Evolutionary conservation across 2,888 invertebrate species (phyloP).

Genomic region (Cosmia pyralina): DNA sequence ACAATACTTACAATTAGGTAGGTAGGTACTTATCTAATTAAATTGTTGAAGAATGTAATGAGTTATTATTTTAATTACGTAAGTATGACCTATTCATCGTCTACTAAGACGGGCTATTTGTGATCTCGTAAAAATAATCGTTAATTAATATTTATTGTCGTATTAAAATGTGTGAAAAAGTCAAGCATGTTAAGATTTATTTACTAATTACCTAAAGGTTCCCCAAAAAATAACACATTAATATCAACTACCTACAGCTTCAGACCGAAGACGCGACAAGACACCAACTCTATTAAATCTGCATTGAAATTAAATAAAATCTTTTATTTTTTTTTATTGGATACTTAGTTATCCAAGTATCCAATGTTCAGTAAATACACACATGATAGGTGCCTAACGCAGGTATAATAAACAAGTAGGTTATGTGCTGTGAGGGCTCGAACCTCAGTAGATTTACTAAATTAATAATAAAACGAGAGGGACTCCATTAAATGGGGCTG

Average conservation of each 20-base stretch:
- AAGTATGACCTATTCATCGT: slow-evolving; percentile 3
- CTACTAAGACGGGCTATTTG: not conserved
- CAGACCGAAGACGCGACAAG: not conserved
- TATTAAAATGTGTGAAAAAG: slow-evolving; percentile 37
- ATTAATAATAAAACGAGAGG: no score
- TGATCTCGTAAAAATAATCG: slow-evolving; percentile 10
- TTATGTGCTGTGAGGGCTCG: no score
- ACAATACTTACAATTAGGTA: not conserved
- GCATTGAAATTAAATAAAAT: not conserved
- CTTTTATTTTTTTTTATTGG: no score
- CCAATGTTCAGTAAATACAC: no score
- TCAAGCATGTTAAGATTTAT: not conserved
- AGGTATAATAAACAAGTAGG: no score
- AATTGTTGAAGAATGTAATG: slow-evolving; percentile 13
- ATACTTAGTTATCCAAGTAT: no score
- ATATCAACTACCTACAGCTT: not conserved
- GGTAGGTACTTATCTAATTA: not conserved
- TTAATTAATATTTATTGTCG: slow-evolving; percentile 10
- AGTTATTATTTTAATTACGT: not conserved
- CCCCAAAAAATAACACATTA: not conserved
- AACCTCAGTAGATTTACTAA: no score
- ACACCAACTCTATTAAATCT: not conserved
- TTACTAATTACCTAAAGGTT: not conserved
- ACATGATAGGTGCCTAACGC: no score
- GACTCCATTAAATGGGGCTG: no score